Base-by-base conservation (phyloP, 1,140 invertebrate species). In the Drosophila sp. region DNA sequence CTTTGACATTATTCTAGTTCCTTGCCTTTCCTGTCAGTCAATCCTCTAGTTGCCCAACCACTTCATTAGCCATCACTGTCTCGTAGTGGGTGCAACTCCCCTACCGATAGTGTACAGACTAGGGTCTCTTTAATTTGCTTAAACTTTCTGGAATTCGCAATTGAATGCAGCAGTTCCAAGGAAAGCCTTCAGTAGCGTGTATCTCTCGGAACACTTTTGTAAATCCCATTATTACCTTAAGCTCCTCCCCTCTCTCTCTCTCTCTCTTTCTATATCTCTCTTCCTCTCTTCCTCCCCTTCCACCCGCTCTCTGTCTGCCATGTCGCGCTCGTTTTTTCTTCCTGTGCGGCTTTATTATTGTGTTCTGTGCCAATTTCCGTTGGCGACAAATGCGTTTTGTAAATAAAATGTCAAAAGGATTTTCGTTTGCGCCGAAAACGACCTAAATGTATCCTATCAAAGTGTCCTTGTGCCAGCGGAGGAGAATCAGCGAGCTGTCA, bases 331-430 rank as follows among this genome's bases (percentile, higher is more conserved):
- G 36, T 38, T 38, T 38, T 38, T 38, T 38, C 36, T 38, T 38
- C 36, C 70, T 72, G 76, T 73, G 80, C 63, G 80, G 76, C 76
- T 83, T 79, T 83, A 83, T 83, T 83, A 84, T 84, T 84, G 80
- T 79, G 80, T 69, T 83, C 80, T 76, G 72, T 79, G 80, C 80
- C 80, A 83, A 83, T 83, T 83, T 83, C 80, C 80, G 80, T 51
- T 78, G 79, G 75, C 80, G 80, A 79, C 80, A 83, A 83, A 83
- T 83, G 80, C 80, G 80, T 83, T 83, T 83, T 83, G 80, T 84
- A 84, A 83, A 83, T 83, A 83, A 83, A 83, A 83, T 84, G 80
- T 83, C 80, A 83, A 83, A 83, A 83, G 80, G 80, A 83, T 83
- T 83, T 83, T 65, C 51, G 69, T 72, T 65, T 57, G 32, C 58